Evolutionary conservation across 2,113 vertebrate genomes (phyloP).

Genomic region (Sterna hirundo): DNA sequence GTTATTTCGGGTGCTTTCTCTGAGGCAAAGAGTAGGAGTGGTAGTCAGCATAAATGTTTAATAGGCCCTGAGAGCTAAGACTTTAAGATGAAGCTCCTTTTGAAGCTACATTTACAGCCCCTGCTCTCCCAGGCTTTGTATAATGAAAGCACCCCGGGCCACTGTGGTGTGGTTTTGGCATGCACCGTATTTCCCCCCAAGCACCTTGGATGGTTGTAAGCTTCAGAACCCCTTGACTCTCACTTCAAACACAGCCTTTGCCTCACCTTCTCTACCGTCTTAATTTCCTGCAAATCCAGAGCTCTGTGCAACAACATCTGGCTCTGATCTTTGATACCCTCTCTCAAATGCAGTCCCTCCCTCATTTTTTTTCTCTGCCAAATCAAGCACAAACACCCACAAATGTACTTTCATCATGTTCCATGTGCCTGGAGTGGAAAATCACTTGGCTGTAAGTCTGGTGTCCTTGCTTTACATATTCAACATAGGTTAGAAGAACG

Average conservation of each 20-base stretch:
- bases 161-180: constrained; percentile 66
- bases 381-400: constrained; percentile 64
- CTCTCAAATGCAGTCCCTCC: constrained; percentile 39
- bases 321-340: constrained; percentile 64
- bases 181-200: background rate
- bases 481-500: constrained; percentile 31
- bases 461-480: constrained; percentile 59
- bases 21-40: constrained; percentile 62
- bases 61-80: constrained; percentile 65
- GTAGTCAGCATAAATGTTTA: constrained; percentile 69
- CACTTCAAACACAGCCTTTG: constrained; percentile 62
- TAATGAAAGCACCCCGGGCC: constrained; percentile 59
- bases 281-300: constrained; percentile 61
- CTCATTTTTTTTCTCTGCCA: constrained; percentile 57
- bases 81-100: constrained; percentile 63
- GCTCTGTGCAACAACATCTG: constrained; percentile 43
- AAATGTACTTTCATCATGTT: constrained; percentile 61
- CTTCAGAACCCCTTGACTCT: constrained; percentile 55
- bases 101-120: constrained; percentile 58
- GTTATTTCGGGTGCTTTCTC: constrained; percentile 63
- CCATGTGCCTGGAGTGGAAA: constrained; percentile 58
- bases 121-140: constrained; percentile 57
- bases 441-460: constrained; percentile 49
- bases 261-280: constrained; percentile 59
- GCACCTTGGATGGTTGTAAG: constrained; percentile 44